Evolutionary conservation across 1,140 invertebrate species (phyloP), one percentile per base, ranked within the genome.

Genomic region (Fopius arisanus): DNA sequence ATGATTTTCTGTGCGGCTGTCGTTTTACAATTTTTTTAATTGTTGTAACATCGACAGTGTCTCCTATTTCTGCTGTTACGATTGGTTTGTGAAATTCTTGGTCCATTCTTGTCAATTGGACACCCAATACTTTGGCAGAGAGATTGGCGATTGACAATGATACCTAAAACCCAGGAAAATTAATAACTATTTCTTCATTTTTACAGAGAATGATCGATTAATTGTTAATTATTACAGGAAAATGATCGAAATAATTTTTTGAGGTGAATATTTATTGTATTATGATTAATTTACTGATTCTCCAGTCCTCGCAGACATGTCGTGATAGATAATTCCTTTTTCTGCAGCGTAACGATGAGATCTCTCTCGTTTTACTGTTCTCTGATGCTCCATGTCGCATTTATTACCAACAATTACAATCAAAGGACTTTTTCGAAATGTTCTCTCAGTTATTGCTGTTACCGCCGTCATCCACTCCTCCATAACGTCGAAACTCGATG

Each of bases 331-430:
- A 81, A 96, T 88, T 31, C 92, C 90, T 86, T 94, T 90, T 78
- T 96, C 92, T 37, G 93, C 90, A 12, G 94, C 92, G 85, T 96
- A 95, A 79, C 91, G 91, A 78, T 93, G 90, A 54, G 95, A 94
- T 80, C 91, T 92, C n/a, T 96, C 95, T 68, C 92, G 83, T 78
- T 94, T 91, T 4, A 97, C 94, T 3, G 91, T 91, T 79, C 95
- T 89, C 81, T 95, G 94, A 83, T 97, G 95, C 83, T 97, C 96
- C 79, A 96, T 89, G 86, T 97, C 96, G 85, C 94, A 92, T 90
- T 97, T 97, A 84, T 97, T 97, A 4, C 95, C 96, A 70, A 97
- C 90, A 37, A 97, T 82, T 21, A 93, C 93, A 80, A 95, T 89
- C 69, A 93, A 82, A 1, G 94, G 93, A 72, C 87, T 88, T 73